Conservation (phyloP, 2,113 vertebrate species). For the Acanthochromis polyacanthus region DNA sequence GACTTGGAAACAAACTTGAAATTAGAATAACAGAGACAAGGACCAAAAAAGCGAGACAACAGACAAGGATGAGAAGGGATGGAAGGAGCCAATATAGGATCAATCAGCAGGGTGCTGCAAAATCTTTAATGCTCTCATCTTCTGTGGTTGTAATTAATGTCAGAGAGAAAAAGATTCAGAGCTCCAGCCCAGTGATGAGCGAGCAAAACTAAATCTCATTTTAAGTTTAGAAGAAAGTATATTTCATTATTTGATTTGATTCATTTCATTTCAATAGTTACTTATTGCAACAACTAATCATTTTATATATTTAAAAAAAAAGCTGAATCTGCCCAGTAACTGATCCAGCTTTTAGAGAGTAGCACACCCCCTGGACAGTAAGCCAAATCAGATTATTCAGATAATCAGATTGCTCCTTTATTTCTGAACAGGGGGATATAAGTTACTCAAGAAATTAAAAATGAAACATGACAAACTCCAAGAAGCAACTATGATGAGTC, state of each 20-base stretch:
- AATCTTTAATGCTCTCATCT: conserved; percentile 33
- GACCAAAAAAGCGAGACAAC: conserved; percentile 48
- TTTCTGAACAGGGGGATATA: conserved; percentile 26
- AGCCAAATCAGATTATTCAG: conserved; percentile 54
- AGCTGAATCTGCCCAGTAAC: not conserved
- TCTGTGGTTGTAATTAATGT: conserved; percentile 24
- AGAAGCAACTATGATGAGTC: not conserved
- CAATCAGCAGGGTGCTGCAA: conserved; percentile 52
- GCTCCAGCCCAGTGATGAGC: not conserved
- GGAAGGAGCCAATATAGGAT: conserved; percentile 34
- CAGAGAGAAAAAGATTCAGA: not conserved
- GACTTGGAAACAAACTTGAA: not conserved
- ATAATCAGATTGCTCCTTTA: conserved; percentile 60
- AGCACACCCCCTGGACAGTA: conserved; percentile 32
- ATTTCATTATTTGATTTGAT: not conserved
- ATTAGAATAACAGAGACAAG: not conserved
- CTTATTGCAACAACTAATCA: conserved; percentile 14
- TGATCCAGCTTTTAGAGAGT: conserved; percentile 36
- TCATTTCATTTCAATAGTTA: not conserved
- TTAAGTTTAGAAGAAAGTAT: not conserved
- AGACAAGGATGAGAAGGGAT: conserved; percentile 51
- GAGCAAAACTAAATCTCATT: conserved; percentile 5
- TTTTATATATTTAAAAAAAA: not conserved
- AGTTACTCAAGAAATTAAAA: conserved; percentile 51
- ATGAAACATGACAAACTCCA: not conserved